Evolutionary conservation across 64 coral and sea anemone species (phyloP), one percentile per base, ranked within the genome.

Genomic region (Cladopsammia gracilis): DNA sequence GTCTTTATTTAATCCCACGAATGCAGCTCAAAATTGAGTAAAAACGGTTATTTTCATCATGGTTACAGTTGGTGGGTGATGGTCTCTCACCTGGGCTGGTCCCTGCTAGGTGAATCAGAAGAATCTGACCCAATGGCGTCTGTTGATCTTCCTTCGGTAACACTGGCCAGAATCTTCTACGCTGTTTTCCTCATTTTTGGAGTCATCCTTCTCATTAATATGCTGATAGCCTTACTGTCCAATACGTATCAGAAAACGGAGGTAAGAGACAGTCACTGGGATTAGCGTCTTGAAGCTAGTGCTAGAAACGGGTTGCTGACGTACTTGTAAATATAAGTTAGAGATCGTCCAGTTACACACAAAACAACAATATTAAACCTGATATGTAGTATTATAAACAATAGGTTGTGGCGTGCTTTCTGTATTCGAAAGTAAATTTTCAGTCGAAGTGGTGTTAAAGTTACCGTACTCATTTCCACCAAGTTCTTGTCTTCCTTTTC

Each of bases 141-240:
- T 25, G 18, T 34, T 13, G 43, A 78, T 78, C 12, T 51, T 23
- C 19, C 43, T 2, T 52, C 75, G 42, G 54, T 56, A 2, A 15
- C 10, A 22, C 48, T 78, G 11, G n/a, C 46, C 18, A 15, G 54
- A 56, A n/a, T 78, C 24, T 25, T 78, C 43, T 78, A 52, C 47
- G 48, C 47, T 78, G 6, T 51, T 20, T 78, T 78, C 24, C 75
- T 78, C 47, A 78, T 78, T 13, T 5, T 52, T 23, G 47, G 47
- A 52, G 75, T 47, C 4, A 51, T 78, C 16, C 25, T 75, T 18
- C 72, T 75, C 34, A 75, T 75, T 18, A 75, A 75, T 11, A 75
- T 75, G 72, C 42, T 75, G 72, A 75, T 46, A 42, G 72, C 72
- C 10, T 54, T 54, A 11, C 3, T 54, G 3, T 54, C 75, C 43